Evolutionary conservation across 2,797 vertebrate genomes (phyloP).

Genomic region (Echiichthys vipera): DNA sequence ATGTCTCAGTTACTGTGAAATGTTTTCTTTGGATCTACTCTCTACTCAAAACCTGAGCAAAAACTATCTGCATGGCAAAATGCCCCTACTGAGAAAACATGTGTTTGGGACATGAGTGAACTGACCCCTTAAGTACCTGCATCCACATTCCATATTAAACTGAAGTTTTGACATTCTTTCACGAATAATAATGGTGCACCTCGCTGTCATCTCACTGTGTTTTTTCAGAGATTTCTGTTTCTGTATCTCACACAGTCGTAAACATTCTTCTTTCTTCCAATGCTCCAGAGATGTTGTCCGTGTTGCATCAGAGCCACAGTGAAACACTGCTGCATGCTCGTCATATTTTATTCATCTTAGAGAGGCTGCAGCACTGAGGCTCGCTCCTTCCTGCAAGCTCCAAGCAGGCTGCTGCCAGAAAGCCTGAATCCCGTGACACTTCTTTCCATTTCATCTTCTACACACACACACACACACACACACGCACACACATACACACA

Average conservation of each 20-base stretch:
- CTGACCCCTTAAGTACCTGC: not conserved
- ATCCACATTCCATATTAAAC: not conserved
- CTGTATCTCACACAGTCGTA: conserved; percentile 2
- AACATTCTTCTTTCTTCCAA: conserved; percentile 21
- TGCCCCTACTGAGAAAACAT: not conserved
- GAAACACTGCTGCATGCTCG: conserved; percentile 58
- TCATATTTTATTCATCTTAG: conserved; percentile 86
- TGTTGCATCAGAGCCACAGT: conserved; percentile 72
- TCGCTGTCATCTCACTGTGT: not conserved
- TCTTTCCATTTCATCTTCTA: conserved; percentile 50
- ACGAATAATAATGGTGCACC: conserved; percentile 5
- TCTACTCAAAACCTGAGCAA: conserved; percentile 5
- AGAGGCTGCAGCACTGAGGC: conserved; percentile 66
- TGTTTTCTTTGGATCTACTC: conserved; percentile 13
- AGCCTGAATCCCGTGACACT: conserved; percentile 63
- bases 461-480: conserved; percentile 16
- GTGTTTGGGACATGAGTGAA: not conserved
- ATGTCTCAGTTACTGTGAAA: conserved; percentile 14
- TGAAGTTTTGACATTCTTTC: conserved; percentile 7
- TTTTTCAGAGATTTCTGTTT: conserved; percentile 26
- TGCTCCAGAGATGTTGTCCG: conserved; percentile 58
- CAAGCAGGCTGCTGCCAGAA: conserved; percentile 71
- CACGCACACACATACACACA: not conserved
- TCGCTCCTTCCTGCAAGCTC: conserved; percentile 60
- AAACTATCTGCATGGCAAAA: conserved; percentile 15